phyloP scores from a whole-genome alignment of 1,140 invertebrate species.

The Solenopsis fugax region DNA sequence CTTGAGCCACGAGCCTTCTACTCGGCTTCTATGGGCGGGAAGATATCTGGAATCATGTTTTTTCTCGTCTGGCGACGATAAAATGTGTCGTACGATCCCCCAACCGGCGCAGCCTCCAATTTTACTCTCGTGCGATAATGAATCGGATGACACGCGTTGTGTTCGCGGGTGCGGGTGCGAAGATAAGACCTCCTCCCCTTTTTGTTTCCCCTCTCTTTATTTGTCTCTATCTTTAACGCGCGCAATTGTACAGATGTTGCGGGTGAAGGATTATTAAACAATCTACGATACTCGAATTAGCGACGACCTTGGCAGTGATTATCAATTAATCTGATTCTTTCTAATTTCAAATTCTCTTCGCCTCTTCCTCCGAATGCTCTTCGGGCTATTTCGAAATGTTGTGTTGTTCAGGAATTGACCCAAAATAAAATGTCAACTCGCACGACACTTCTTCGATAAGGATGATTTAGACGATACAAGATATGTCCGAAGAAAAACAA shows the following conservation, averaged over 20 bases:
- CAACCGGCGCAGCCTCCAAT: not conserved
- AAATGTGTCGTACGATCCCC: conserved; percentile 45
- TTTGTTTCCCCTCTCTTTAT: not conserved
- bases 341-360: not conserved
- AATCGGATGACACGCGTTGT: conserved; percentile 5
- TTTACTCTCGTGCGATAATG: conserved; percentile 32
- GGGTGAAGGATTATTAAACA: not conserved
- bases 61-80: conserved; percentile 71
- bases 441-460: not conserved
- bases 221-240: not conserved
- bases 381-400: not conserved
- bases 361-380: not conserved
- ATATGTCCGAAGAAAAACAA: not conserved
- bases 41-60: conserved; percentile 67
- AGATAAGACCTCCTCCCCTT: not conserved
- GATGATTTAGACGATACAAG: not conserved
- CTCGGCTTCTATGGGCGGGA: not conserved
- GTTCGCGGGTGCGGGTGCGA: not conserved
- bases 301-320: not conserved
- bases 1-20: too few species aligned
- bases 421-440: not conserved
- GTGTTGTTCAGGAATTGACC: not conserved
- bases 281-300: not conserved
- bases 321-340: not conserved
- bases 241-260: not conserved